phyloP scores from a whole-genome alignment of 2,113 vertebrate genomes.

The Pygoscelis adeliae region DNA sequence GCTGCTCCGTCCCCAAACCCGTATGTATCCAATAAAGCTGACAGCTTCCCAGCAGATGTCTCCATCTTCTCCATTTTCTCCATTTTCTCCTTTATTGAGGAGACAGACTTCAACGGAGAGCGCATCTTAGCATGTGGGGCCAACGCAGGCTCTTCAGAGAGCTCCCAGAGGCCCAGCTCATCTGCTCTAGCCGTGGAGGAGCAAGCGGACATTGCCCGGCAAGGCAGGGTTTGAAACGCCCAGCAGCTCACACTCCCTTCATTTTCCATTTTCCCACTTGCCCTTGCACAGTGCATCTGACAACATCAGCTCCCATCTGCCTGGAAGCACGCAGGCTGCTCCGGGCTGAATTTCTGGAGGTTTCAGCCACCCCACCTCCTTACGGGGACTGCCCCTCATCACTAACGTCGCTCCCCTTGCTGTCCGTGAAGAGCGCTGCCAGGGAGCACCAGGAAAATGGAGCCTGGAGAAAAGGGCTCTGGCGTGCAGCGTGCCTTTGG shows the following conservation, averaged over 20 bases:
- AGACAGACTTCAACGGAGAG: background rate
- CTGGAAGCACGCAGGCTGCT: background rate
- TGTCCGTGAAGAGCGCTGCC: background rate
- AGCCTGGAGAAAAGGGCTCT: background rate
- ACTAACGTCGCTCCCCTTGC: background rate
- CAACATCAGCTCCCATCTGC: background rate
- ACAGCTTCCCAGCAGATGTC: conserved; percentile 69
- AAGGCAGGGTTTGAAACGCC: background rate
- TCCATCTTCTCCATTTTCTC: conserved; percentile 55
- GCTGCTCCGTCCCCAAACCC: conserved; percentile 17
- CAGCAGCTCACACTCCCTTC: background rate
- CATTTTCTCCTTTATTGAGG: background rate
- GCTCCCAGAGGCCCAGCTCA: background rate
- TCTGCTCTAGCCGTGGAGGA: background rate
- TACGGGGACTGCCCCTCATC: rapidly evolving
- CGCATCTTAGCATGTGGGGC: background rate
- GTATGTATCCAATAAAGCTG: conserved; percentile 56
- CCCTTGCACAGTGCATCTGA: background rate
- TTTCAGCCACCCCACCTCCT: background rate
- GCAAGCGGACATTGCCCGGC: background rate
- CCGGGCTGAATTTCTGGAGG: background rate
- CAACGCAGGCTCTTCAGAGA: background rate
- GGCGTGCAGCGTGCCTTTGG: rapidly evolving
- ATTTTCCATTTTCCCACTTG: background rate
- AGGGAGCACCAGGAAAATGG: background rate